phyloP scores from a whole-genome alignment of 2,888 invertebrate genomes.

The Campoplex capitator region DNA sequence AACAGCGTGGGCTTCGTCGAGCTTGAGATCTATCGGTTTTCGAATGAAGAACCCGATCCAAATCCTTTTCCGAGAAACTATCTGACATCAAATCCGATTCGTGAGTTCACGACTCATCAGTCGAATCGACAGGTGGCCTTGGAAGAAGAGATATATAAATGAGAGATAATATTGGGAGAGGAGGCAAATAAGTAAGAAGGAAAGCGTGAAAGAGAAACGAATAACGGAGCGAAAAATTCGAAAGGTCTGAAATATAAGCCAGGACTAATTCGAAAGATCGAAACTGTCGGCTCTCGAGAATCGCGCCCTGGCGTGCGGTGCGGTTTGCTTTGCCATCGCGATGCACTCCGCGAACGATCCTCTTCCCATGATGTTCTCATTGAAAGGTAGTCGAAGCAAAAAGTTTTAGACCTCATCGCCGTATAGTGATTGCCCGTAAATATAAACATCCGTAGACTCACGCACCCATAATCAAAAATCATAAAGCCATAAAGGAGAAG shows the following conservation, averaged over 20 bases:
- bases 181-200: neutral
- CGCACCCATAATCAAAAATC: constrained; percentile 36
- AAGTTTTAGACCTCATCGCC: constrained; percentile 59
- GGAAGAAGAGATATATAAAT: neutral
- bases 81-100: constrained; percentile 16
- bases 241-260: constrained; percentile 72
- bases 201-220: constrained; percentile 8
- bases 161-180: neutral
- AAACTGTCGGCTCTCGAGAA: constrained; percentile 55
- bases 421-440: constrained; percentile 20
- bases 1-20: neutral
- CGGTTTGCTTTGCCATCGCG: constrained; percentile 40
- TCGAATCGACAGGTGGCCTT: constrained; percentile 39
- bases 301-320: constrained; percentile 17
- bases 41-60: neutral
- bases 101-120: constrained; percentile 39
- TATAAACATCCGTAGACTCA: constrained; percentile 64
- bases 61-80: neutral
- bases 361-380: constrained; percentile 77
- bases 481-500: neutral
- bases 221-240: constrained; percentile 55
- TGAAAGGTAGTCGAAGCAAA: constrained; percentile 77
- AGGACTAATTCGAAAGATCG: constrained; percentile 71
- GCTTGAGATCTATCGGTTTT: neutral
- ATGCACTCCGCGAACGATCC: constrained; percentile 64